Evolutionary conservation across 2,888 invertebrate species (phyloP).

Genomic region (Nomada lathburiana): DNA sequence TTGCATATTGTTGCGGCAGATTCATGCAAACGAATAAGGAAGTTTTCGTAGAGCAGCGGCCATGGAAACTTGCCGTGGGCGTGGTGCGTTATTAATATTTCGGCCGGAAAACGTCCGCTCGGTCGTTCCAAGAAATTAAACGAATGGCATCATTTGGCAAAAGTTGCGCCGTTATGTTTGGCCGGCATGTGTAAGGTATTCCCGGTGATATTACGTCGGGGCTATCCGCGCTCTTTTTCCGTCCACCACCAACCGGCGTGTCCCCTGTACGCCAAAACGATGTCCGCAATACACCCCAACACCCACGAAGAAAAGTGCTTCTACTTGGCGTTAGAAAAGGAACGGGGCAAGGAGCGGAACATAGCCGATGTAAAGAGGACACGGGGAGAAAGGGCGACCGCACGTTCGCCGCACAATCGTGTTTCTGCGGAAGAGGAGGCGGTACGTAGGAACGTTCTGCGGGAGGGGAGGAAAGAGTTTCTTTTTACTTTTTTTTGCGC

Average conservation of each 20-base stretch:
- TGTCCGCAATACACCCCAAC: constrained; percentile 55
- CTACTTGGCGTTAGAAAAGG: constrained; percentile 44
- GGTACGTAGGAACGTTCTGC: constrained; percentile 23
- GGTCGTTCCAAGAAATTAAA: constrained; percentile 80
- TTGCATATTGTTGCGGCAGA: not conserved
- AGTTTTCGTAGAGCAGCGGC: constrained; percentile 32
- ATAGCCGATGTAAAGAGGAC: constrained; percentile 65
- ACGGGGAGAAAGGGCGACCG: constrained; percentile 67
- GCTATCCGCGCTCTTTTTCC: constrained; percentile 49
- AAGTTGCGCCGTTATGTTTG: constrained; percentile 72
- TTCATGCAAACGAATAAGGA: constrained; percentile 25
- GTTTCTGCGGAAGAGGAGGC: constrained; percentile 51
- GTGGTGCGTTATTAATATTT: constrained; percentile 74
- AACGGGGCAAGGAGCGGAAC: constrained; percentile 36
- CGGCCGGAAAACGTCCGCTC: constrained; percentile 70
- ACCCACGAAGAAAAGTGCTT: constrained; percentile 71
- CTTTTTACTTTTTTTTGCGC: constrained; percentile 39
- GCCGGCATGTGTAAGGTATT: constrained; percentile 54
- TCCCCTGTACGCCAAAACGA: constrained; percentile 61
- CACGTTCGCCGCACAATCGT: constrained; percentile 76
- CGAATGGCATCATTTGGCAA: constrained; percentile 82
- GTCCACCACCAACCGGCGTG: constrained; percentile 71
- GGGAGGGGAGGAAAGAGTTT: constrained; percentile 47
- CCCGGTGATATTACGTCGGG: constrained; percentile 67
- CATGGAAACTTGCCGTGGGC: constrained; percentile 13